Evolutionary conservation across 53 echinoderm and acorn worm species (phyloP).

Genomic region (Echinometra lucunter): DNA sequence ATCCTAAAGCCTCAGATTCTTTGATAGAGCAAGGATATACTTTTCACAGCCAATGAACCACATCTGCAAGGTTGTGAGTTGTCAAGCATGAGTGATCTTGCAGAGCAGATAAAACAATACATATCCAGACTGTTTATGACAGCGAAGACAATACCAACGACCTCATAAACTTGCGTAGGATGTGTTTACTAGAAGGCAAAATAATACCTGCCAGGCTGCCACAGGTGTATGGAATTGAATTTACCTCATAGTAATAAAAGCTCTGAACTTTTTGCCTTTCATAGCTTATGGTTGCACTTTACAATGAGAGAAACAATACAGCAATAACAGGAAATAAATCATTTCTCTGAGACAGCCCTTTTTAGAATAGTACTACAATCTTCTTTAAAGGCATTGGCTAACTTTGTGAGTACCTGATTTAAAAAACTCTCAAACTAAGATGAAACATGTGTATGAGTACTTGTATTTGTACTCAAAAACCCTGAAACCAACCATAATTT

Average conservation of each 20-base stretch:
- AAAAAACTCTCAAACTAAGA: too few species aligned
- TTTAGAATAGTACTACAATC: neutral
- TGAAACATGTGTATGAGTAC: too few species aligned
- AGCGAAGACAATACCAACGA: neutral
- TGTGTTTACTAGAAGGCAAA: neutral
- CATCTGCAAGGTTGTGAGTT: neutral
- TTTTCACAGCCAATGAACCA: neutral
- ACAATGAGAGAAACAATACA: neutral
- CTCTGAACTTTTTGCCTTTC: conserved; percentile 22
- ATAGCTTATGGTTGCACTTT: neutral
- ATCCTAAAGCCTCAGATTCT: neutral
- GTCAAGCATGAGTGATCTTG: neutral
- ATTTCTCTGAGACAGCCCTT: neutral
- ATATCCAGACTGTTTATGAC: neutral
- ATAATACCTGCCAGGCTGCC: neutral
- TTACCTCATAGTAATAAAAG: neutral
- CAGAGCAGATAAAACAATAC: conserved; percentile 19
- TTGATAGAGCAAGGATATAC: neutral
- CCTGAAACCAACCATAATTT: too few species aligned
- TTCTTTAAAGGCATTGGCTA: too few species aligned
- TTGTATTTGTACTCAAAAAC: too few species aligned
- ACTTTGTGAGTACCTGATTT: neutral
- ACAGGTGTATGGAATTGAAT: neutral
- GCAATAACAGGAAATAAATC: neutral
- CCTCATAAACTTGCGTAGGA: conserved; percentile 27